phyloP scores from a whole-genome alignment of 2,113 vertebrate species.

The Tamias sibiricus region DNA sequence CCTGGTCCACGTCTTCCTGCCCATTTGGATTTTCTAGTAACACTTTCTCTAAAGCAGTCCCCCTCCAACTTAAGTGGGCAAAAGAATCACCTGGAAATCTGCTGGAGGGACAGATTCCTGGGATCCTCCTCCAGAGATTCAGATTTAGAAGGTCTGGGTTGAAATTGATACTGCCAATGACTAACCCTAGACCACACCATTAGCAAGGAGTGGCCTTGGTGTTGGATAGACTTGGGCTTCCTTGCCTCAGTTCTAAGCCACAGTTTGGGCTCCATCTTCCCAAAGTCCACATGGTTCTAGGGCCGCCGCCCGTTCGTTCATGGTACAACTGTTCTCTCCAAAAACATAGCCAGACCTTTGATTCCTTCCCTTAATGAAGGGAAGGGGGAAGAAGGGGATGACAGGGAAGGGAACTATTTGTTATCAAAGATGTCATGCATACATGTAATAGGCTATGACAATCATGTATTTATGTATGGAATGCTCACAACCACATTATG shows the following conservation, averaged over 20 bases:
- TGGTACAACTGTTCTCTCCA: neutral
- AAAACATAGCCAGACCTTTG: neutral
- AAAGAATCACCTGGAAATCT: neutral
- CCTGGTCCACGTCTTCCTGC: neutral
- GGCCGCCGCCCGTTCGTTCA: neutral
- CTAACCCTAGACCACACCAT: neutral
- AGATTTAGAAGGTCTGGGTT: neutral
- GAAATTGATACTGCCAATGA: neutral
- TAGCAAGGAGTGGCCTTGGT: neutral
- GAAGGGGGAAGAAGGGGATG: neutral
- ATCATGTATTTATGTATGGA: neutral
- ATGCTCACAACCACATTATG: neutral
- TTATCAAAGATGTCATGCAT: neutral
- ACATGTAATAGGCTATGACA: neutral
- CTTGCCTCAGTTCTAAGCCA: neutral
- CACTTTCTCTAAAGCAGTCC: neutral
- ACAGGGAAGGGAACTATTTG: neutral
- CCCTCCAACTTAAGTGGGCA: neutral
- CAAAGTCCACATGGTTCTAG: neutral
- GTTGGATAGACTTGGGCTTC: neutral
- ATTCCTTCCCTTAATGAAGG: constrained; percentile 19
- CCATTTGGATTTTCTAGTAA: neutral
- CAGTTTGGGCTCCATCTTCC: neutral
- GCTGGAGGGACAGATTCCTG: neutral
- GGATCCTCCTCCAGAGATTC: neutral